Conservation (phyloP, 2,797 vertebrate genomes). For the Gymnothorax reevesii region DNA sequence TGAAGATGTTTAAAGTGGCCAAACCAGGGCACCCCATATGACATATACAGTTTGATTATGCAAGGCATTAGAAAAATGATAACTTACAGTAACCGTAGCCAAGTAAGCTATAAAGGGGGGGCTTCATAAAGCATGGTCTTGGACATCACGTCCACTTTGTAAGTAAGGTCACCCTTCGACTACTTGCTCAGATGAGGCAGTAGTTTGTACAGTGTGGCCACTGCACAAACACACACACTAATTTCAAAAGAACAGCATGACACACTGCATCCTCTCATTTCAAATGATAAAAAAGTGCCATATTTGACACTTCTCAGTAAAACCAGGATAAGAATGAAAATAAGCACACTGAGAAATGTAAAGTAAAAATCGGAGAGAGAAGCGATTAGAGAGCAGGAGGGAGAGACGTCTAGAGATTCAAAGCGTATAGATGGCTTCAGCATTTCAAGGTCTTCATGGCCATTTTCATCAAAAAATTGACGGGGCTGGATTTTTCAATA, state of each 20-base stretch:
- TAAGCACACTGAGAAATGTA: conserved; percentile 52
- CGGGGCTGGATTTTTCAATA: background rate
- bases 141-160: background rate
- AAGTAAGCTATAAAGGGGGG: background rate
- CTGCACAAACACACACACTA: conserved; percentile 46
- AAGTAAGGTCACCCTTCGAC: background rate
- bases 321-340: conserved; percentile 48
- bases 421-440: conserved; percentile 59
- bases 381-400: background rate
- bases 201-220: conserved; percentile 60
- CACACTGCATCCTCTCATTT: conserved; percentile 90
- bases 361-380: conserved; percentile 39
- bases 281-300: conserved; percentile 53
- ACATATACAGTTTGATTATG: background rate
- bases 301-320: conserved; percentile 47
- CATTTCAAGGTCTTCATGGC: conserved; percentile 45
- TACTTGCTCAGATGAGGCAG: conserved; percentile 48
- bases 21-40: background rate
- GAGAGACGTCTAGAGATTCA: conserved; percentile 43
- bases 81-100: background rate
- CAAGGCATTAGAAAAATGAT: conserved; percentile 9
- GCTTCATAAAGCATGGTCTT: background rate
- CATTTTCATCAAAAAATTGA: background rate
- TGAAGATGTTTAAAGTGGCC: background rate
- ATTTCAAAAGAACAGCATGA: conserved; percentile 90